These are phyloP conservation scores for Sylvia atricapilla DNA, from an alignment of 2,113 vertebrate genomes.

Conservation along the genomic window DNA sequence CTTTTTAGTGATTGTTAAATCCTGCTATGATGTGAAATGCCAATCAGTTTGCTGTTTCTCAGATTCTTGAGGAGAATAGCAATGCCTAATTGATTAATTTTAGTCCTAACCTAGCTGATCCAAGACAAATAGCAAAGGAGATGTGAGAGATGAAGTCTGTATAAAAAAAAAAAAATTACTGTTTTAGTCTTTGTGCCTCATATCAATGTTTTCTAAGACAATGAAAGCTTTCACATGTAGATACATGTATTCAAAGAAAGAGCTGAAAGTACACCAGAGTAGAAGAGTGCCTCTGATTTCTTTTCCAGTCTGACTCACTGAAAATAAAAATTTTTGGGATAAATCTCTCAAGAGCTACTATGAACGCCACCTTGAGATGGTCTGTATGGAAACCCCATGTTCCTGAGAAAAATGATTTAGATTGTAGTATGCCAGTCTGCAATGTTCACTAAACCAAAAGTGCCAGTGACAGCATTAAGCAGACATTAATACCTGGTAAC, in stretches of 20 bases:
- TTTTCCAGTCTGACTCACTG: neutral
- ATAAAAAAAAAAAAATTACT: too few species aligned
- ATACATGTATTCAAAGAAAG: neutral
- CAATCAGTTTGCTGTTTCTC: neutral
- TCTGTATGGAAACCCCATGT: neutral
- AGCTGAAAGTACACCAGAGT: neutral
- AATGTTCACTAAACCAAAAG: neutral
- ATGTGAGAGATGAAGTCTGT: neutral
- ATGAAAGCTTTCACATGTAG: neutral
- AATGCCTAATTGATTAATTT: neutral
- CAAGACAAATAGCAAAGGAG: neutral
- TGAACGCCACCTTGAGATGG: neutral
- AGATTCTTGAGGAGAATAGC: neutral
- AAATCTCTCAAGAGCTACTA: neutral
- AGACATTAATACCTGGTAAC: neutral
- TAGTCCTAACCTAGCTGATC: neutral
- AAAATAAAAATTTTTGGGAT: neutral
- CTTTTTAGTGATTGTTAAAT: neutral
- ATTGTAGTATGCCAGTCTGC: neutral
- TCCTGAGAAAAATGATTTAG: neutral
- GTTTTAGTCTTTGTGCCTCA: neutral
- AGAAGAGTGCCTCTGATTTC: neutral
- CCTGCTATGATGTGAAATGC: neutral
- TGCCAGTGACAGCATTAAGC: neutral
- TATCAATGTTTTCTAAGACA: neutral